A percentile compares a stretch with the other conserved stretches of the same genome.
Evolutionary conservation across 2,888 invertebrate species (phyloP).

Genomic region (Abrostola tripartita): DNA sequence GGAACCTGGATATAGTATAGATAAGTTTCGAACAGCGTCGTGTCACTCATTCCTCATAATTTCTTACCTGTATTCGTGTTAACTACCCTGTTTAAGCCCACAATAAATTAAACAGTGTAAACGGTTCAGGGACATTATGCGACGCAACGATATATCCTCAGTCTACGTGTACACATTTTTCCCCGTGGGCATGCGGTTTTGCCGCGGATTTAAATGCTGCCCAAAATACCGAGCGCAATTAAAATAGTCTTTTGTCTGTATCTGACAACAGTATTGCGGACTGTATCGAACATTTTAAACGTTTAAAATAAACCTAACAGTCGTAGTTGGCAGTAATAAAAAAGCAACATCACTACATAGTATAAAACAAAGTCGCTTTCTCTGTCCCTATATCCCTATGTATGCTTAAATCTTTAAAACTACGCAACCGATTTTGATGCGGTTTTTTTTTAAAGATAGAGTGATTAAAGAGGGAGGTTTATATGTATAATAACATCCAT

Average conservation of each 20-base stretch:
- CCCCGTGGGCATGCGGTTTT: constrained; percentile 20
- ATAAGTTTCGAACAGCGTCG: too few relatives aligned
- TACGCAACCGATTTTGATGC: too few relatives aligned
- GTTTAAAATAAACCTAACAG: constrained; percentile 1
- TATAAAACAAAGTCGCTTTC: too few relatives aligned
- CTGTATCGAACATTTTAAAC: constrained; percentile 18
- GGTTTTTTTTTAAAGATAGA: too few relatives aligned
- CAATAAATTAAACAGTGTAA: constrained; percentile 36
- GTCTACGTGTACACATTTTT: constrained; percentile 20
- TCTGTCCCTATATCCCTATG: too few relatives aligned
- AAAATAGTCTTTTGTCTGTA: constrained; percentile 25
- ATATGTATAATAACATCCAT: too few relatives aligned
- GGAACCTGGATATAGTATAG: too few relatives aligned
- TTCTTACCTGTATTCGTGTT: constrained; percentile 18
- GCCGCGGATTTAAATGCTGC: constrained; percentile 25
- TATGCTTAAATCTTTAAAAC: too few relatives aligned
- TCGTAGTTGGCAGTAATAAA: not conserved
- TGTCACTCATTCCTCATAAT: not conserved
- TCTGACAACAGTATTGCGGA: constrained; percentile 26
- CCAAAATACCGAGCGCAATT: constrained; percentile 21
- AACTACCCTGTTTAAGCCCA: constrained; percentile 28
- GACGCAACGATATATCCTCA: constrained; percentile 38
- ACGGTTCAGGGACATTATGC: constrained; percentile 22
- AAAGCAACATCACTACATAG: not conserved
- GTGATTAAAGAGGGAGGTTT: too few relatives aligned